phyloP scores from a whole-genome alignment of 2,797 vertebrate species.

The Clarias laeviceps region DNA sequence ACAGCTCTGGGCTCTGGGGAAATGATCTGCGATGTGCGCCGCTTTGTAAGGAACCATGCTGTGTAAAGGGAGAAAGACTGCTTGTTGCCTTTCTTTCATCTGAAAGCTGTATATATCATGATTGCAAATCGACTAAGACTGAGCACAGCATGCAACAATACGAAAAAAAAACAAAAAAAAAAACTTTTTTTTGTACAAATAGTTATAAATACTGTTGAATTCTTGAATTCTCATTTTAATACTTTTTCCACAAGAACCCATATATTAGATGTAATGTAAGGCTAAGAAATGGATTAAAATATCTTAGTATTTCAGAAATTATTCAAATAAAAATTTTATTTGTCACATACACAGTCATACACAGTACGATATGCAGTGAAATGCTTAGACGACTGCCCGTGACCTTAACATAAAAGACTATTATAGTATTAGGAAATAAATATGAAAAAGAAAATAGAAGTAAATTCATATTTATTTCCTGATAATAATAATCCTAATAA shows the following conservation, averaged over 20 bases:
- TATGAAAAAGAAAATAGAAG: too few species aligned
- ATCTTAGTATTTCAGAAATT: neutral
- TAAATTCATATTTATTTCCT: too few species aligned
- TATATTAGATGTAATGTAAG: neutral
- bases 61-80: conserved; percentile 27
- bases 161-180: neutral
- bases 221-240: neutral
- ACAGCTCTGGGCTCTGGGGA: conserved; percentile 17
- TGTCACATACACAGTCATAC: too few species aligned
- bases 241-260: neutral
- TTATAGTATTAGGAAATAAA: too few species aligned
- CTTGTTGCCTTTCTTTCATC: conserved; percentile 26
- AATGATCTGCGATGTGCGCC: neutral
- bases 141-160: neutral
- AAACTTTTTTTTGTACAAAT: neutral
- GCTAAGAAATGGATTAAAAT: neutral
- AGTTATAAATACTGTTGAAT: neutral
- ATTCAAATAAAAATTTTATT: too few species aligned
- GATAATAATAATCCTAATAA: too few species aligned
- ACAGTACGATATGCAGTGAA: too few species aligned
- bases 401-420: too few species aligned
- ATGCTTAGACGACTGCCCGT: too few species aligned
- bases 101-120: neutral
- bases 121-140: neutral
- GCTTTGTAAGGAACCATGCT: conserved; percentile 15